Base-by-base conservation (phyloP, 2,113 vertebrate genomes). In the Egretta garzetta region DNA sequence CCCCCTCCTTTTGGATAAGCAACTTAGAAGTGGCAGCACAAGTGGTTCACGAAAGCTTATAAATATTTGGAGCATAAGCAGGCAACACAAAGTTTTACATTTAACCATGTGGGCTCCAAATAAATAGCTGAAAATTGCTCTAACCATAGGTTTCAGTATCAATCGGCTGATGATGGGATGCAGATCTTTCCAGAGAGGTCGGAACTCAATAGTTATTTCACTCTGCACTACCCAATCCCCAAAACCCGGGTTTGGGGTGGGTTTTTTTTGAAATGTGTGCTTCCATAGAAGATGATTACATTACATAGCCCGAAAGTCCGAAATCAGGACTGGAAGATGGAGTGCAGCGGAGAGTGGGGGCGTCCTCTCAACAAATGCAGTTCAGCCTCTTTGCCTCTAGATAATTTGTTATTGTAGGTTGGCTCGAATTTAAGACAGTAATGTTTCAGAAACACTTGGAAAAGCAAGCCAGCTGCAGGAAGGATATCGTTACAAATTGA, bases 121-220 rank as follows among this genome's bases (percentile, higher is more conserved):
- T 87, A 96, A 97, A 95, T 96, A 97, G 95, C 88, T 97, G 97
- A 93, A 98, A 98, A 98, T 98, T 97, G 93, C 93, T 96, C 91
- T 98, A 98, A 98, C 96, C 94, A 96, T 84, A 96, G 98, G 98
- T 97, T 98, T 97, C 95, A 96, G 92, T 97, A 98, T 97, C 98
- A 97, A 81, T 97, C 10, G 7, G 70, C 94, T 71, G n/a, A 88
- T 97, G 97, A 98, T 94, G 91, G 96, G 95, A 97, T 95, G 88
- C 97, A 97, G 97, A 97, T 91, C 95, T 95, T 96, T 80, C 43
- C 92, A 97, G 90, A 95, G 96, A 96, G 95, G 94, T 70, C 30
- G 58, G 95, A 98, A 95, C 86, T 95, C 33, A 26, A 93, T 41
- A 91, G 59, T 93, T 98, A 90, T 94, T 97, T 96, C 91, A 97